These are phyloP conservation scores for Caenorhabditis sulstoni DNA, from an alignment of 2,888 invertebrate species.

Conservation along the genomic window DNA sequence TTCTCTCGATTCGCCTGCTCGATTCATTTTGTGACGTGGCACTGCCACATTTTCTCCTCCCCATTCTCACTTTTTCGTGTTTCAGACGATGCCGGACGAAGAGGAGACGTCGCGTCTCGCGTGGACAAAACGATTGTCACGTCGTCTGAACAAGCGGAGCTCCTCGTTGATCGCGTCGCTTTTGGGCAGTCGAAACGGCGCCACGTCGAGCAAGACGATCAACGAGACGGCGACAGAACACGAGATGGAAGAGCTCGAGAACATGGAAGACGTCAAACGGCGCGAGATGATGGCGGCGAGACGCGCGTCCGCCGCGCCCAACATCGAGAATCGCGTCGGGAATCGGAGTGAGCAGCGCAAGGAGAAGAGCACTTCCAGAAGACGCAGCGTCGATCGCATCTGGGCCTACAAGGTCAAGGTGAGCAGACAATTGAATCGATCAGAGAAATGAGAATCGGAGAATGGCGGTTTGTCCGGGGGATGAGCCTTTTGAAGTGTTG, in stretches of 20 bases:
- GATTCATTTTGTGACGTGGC: neutral
- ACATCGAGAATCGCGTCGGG: conserved; percentile 33
- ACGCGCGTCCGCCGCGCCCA: conserved; percentile 52
- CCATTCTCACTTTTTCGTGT: neutral
- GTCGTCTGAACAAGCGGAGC: conserved; percentile 52
- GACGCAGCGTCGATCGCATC: conserved; percentile 53
- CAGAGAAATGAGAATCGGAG: too few species aligned
- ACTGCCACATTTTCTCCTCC: too few species aligned
- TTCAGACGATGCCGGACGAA: conserved; percentile 43
- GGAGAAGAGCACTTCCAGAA: conserved; percentile 17
- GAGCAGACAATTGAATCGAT: neutral
- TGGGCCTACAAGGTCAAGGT: conserved; percentile 49
- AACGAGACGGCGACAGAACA: conserved; percentile 47
- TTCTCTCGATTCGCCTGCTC: neutral
- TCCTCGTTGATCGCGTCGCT: conserved; percentile 54
- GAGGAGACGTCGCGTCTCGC: conserved; percentile 50
- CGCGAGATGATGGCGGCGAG: conserved; percentile 22
- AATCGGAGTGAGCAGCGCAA: conserved; percentile 8
- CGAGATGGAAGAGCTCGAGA: conserved; percentile 38
- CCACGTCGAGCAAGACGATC: conserved; percentile 36
- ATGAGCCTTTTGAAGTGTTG: too few species aligned
- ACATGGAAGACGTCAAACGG: conserved; percentile 36
- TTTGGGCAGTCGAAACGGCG: conserved; percentile 51
- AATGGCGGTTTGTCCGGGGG: too few species aligned
- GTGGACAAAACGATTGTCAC: conserved; percentile 55